phyloP scores from a whole-genome alignment of 2,888 invertebrate genomes.

The Patella caerulea region DNA sequence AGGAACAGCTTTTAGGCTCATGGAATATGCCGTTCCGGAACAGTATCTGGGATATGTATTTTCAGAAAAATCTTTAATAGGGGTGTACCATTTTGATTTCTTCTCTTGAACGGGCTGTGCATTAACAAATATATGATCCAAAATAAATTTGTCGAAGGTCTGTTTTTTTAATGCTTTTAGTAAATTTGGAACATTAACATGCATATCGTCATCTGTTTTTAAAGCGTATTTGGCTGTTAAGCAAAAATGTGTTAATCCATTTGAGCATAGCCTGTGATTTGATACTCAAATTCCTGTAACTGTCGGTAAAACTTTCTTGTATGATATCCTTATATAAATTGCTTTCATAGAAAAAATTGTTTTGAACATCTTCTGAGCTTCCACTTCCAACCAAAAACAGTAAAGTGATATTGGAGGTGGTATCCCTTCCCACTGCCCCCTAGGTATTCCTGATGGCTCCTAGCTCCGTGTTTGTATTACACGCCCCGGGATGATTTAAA shows the following conservation, averaged over 20 bases:
- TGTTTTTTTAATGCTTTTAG: constrained; percentile 32
- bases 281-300: constrained; percentile 71
- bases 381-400: constrained; percentile 61
- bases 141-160: constrained; percentile 35
- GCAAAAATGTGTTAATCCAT: constrained; percentile 71
- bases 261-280: constrained; percentile 72
- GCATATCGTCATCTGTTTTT: constrained; percentile 68
- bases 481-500: constrained; percentile 34
- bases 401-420: constrained; percentile 41
- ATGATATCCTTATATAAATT: constrained; percentile 62
- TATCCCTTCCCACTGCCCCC: constrained; percentile 51
- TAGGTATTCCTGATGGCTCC: constrained; percentile 63
- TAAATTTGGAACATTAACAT: constrained; percentile 46
- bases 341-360: constrained; percentile 51
- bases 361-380: constrained; percentile 28
- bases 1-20: constrained; percentile 82
- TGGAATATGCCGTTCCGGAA: constrained; percentile 92
- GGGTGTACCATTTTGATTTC: constrained; percentile 90
- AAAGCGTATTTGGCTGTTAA: constrained; percentile 65
- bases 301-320: constrained; percentile 68
- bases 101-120: constrained; percentile 81
- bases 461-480: constrained; percentile 29
- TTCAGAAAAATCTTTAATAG: constrained; percentile 82
- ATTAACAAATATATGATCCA: constrained; percentile 44
- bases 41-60: constrained; percentile 88